Percentiles rank a stretch among this genome's conserved stretches.
These are phyloP conservation scores for Peromyscus melanophrys DNA, from an alignment of 2,797 vertebrate species.

Conservation along the genomic window DNA sequence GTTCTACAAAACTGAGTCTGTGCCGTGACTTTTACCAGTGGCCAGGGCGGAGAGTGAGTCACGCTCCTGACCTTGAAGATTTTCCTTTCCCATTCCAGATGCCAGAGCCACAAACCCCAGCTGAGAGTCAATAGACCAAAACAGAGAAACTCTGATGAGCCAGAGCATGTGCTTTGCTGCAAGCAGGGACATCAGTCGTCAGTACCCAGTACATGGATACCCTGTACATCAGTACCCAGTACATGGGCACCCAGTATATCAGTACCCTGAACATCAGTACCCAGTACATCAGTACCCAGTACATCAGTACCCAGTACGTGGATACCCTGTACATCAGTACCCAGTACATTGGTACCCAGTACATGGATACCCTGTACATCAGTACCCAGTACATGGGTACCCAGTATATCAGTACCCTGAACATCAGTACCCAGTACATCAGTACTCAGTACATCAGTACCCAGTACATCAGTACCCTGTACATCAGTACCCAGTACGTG, in stretches of 20 bases:
- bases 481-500: background rate
- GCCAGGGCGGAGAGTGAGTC: background rate
- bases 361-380: too few relatives aligned
- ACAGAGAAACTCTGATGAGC: background rate
- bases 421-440: too few relatives aligned
- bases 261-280: too few relatives aligned
- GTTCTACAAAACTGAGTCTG: background rate
- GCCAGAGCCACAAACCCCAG: background rate
- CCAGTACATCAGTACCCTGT: too few relatives aligned
- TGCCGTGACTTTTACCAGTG: background rate
- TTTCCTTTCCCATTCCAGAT: background rate
- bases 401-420: too few relatives aligned
- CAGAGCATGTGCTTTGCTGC: background rate
- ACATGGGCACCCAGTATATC: too few relatives aligned
- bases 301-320: too few relatives aligned
- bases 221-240: too few relatives aligned
- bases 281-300: too few relatives aligned
- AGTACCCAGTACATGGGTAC: too few relatives aligned
- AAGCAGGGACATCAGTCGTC: background rate
- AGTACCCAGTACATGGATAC: background rate
- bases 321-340: too few relatives aligned
- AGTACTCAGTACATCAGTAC: too few relatives aligned
- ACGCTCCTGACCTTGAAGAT: background rate
- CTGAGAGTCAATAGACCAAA: background rate
- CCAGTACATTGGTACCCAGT: background rate